Percentiles rank a stretch among this genome's conserved stretches.
Conservation (phyloP, 2,888 invertebrate genomes). For the Tenthredo mesomela region DNA sequence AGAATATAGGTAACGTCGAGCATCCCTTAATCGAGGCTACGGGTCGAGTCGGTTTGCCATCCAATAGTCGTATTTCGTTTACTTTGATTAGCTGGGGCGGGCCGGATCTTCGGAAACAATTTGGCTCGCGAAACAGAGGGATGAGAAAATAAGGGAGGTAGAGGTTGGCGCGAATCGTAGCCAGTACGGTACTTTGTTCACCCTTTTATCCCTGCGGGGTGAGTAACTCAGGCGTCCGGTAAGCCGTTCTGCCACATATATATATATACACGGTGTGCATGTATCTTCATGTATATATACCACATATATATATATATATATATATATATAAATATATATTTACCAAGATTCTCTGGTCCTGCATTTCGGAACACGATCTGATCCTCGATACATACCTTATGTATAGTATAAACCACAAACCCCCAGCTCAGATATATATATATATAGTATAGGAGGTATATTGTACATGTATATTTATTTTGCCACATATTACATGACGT, state of each 20-base stretch:
- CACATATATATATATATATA: not conserved
- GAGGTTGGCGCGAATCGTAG: constrained; percentile 22
- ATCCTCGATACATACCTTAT: not conserved
- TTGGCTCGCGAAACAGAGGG: constrained; percentile 42
- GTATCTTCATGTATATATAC: not conserved
- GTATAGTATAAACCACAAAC: not conserved
- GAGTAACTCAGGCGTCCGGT: constrained; percentile 41
- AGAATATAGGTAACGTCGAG: not conserved
- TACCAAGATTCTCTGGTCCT: not conserved
- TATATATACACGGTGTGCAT: not conserved
- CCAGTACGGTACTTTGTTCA: constrained; percentile 40
- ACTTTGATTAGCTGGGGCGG: constrained; percentile 61
- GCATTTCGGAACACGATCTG: constrained; percentile 2
- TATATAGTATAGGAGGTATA: not conserved
- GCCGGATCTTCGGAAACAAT: constrained; percentile 45
- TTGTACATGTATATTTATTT: not conserved
- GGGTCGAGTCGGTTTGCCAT: constrained; percentile 29
- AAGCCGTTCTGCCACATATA: constrained; percentile 9
- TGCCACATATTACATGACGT: constrained; percentile 1
- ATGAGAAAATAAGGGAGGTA: constrained; percentile 44
- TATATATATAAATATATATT: not conserved
- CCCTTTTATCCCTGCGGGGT: constrained; percentile 44
- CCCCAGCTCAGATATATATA: not conserved
- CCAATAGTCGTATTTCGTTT: constrained; percentile 62
- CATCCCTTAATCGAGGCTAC: constrained; percentile 21